Percentiles rank a stretch among this genome's conserved stretches.
phyloP scores from a whole-genome alignment of 2,113 vertebrate genomes.

The Poicephalus gulielmi region DNA sequence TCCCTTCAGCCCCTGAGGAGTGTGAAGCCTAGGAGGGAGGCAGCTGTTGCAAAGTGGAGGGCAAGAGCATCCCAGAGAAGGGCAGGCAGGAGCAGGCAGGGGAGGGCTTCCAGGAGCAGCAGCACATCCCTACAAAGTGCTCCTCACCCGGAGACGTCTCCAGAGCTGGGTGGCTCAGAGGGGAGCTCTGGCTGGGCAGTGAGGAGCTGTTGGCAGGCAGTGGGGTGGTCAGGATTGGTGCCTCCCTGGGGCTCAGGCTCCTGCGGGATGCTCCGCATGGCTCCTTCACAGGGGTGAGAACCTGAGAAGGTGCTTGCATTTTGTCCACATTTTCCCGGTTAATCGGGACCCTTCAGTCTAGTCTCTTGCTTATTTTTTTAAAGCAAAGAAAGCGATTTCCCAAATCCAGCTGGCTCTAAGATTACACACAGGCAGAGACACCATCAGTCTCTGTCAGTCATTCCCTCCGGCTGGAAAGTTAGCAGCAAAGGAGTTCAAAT shows the following conservation, averaged over 20 bases:
- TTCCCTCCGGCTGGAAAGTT: background rate
- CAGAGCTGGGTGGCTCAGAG: fast-evolving
- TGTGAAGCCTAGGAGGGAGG: background rate
- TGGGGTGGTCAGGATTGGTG: fast-evolving
- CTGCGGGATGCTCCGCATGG: fast-evolving
- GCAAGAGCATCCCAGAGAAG: background rate
- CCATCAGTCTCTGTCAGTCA: constrained; percentile 67
- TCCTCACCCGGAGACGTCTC: background rate
- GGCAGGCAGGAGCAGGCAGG: background rate
- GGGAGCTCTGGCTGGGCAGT: fast-evolving
- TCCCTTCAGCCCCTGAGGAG: background rate
- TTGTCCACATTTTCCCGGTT: background rate
- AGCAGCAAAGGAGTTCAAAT: background rate
- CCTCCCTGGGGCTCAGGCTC: background rate
- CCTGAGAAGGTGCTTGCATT: constrained; percentile 34
- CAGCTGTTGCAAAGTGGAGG: background rate
- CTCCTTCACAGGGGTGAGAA: background rate
- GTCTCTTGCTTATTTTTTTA: constrained; percentile 39
- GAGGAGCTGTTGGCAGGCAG: background rate
- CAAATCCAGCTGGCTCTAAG: constrained; percentile 52
- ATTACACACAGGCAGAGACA: constrained; percentile 57
- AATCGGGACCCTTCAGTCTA: constrained; percentile 43
- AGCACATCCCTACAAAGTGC: background rate
- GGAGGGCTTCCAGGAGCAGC: background rate
- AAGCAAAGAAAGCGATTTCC: constrained; percentile 65